phyloP scores from a whole-genome alignment of 1,140 invertebrate species.

The Wiebesia pumilae region DNA sequence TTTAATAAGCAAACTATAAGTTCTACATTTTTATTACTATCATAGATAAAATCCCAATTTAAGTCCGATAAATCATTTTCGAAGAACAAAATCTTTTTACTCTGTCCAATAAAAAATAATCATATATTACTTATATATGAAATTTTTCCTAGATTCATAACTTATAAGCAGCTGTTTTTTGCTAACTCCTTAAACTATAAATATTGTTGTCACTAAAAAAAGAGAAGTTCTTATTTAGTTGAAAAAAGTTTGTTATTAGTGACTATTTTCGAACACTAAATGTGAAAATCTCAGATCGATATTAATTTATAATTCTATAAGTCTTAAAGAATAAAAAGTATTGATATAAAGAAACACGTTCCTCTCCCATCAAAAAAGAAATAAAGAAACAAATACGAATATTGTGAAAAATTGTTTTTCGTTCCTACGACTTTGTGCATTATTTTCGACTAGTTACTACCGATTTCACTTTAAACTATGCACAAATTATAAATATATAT shows the following conservation, averaged over 20 bases:
- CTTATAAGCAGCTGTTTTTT: neutral
- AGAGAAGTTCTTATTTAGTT: neutral
- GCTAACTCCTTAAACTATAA: neutral
- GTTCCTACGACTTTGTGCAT: slow-evolving; percentile 41
- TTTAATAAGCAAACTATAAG: slow-evolving; percentile 58
- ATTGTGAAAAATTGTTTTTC: slow-evolving; percentile 17
- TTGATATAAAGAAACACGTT: neutral
- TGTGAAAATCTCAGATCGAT: neutral
- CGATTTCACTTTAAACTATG: slow-evolving; percentile 35
- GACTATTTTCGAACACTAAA: neutral
- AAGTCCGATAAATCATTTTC: slow-evolving; percentile 29
- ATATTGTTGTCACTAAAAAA: slow-evolving; percentile 6
- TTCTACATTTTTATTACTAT: slow-evolving; percentile 50
- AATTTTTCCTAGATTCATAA: neutral
- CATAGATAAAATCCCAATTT: slow-evolving; percentile 44
- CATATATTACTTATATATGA: neutral
- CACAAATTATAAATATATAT: slow-evolving; percentile 42
- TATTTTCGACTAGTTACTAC: slow-evolving; percentile 19
- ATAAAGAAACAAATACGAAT: neutral
- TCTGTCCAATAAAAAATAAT: neutral
- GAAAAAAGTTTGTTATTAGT: slow-evolving; percentile 4
- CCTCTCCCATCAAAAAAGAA: neutral
- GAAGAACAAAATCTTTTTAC: slow-evolving; percentile 34
- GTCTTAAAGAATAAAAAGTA: neutral
- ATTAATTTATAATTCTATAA: slow-evolving; percentile 1